Evolutionary conservation across 2,113 vertebrate genomes (phyloP), one percentile per base, ranked within the genome.

Genomic region (Protomyctophum bolini): DNA sequence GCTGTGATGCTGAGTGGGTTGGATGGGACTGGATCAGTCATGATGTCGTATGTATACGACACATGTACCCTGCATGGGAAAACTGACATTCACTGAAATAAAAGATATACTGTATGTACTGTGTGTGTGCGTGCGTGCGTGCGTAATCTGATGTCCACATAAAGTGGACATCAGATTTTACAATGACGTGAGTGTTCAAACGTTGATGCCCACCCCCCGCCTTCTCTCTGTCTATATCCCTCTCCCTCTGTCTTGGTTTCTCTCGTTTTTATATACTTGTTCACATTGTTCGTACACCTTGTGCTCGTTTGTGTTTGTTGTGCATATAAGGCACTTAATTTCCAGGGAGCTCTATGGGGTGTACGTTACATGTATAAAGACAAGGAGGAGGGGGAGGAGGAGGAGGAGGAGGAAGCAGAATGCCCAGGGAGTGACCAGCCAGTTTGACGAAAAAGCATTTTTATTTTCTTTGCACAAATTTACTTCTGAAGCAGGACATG

Each of bases 111-210:
- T 47, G 46, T 66, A 58, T 72, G 55, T n/a, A 50, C 56, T 52
- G 59, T 71, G 50, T 66, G 58, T 68, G 68, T 48, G 61, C 11
- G 61, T 49, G 50, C 2, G 50, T 52, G 50, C 7, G 12, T 52
- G 50, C 7, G 12, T n/a, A n/a, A n/a, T n/a, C n/a, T n/a, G n/a
- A n/a, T n/a, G n/a, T n/a, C n/a, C n/a, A 21, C 68, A 77, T 55
- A 64, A 65, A 49, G 41, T 4, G 49, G 21, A 60, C 66, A 71
- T 49, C 56, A 66, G 14, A 63, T 76, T 49, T 70, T 47, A 83
- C 58, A 63, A 60, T n/a, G 69, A 59, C 10, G 58, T 66, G 12
- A 85, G 83, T 86, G 82, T 86, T 83, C 76, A 87, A 6, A 6
- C 33, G 0, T 41, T 41, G 33, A 41, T 41, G 33, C 75, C 79